Conservation (phyloP, 2,888 invertebrate genomes). For the Megamerina dolium region DNA sequence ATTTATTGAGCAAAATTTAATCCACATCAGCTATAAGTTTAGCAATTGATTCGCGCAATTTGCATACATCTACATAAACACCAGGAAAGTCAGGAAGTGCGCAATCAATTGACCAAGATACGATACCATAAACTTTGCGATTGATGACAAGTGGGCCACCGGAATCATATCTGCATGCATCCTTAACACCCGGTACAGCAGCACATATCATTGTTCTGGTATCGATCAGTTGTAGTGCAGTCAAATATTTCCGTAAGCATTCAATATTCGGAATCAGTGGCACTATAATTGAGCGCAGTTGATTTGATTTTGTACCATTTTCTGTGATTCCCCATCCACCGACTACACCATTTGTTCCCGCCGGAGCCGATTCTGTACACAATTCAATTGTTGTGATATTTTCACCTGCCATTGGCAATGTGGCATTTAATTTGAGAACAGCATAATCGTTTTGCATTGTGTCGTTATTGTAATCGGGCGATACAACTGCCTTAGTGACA, state of each 20-base stretch:
- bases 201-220: conserved; percentile 26
- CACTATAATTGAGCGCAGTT: background rate
- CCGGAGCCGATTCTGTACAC: background rate
- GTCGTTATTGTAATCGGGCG: background rate
- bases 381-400: background rate
- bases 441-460: no score
- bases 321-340: background rate
- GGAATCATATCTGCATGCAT: conserved; percentile 26
- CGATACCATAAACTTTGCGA: conserved; percentile 54
- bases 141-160: conserved; percentile 24
- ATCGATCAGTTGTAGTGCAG: no score
- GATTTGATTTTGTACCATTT: background rate
- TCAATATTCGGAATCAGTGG: background rate
- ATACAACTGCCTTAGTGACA: background rate
- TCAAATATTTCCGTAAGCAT: background rate
- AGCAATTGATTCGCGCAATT: no score
- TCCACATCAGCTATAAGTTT: no score
- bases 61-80: conserved; percentile 55
- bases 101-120: conserved; percentile 50
- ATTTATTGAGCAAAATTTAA: no score
- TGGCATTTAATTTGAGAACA: background rate
- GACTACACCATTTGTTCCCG: background rate
- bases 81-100: conserved; percentile 59
- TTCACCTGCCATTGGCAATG: background rate
- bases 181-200: conserved; percentile 14